These are phyloP conservation scores for Arion vulgaris DNA, from an alignment of 1,140 invertebrate species.

Conservation along the genomic window DNA sequence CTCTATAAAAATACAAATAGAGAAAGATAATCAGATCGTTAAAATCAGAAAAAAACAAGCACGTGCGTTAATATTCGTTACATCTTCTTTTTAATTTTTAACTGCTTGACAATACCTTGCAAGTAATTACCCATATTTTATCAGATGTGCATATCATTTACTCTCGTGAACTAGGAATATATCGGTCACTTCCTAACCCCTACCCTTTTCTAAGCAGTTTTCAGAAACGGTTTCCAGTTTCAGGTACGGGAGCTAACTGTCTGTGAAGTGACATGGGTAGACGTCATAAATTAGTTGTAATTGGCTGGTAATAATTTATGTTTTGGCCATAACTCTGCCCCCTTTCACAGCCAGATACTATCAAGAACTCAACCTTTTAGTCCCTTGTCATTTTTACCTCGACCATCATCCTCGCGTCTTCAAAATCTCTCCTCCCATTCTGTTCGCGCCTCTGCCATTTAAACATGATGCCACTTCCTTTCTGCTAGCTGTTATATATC, in stretches of 20 bases:
- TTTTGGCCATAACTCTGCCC: slow-evolving; percentile 25
- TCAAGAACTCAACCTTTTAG: background rate
- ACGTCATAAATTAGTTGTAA: slow-evolving; percentile 16
- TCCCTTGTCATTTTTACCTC: slow-evolving; percentile 7
- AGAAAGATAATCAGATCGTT: too few species aligned
- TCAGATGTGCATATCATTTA: background rate
- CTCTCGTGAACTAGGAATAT: background rate
- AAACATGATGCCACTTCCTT: background rate
- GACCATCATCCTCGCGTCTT: background rate
- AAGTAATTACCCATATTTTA: background rate
- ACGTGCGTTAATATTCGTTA: too few species aligned
- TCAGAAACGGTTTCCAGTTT: slow-evolving; percentile 4
- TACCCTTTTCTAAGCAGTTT: background rate
- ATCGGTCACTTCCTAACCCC: background rate
- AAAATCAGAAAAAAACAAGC: too few species aligned
- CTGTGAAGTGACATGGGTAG: slow-evolving; percentile 28
- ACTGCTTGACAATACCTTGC: too few species aligned
- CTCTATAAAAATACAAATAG: too few species aligned
- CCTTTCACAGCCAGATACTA: background rate
- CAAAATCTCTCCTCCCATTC: background rate
- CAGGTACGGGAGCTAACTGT: background rate
- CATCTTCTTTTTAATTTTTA: too few species aligned
- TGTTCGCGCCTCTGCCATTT: background rate
- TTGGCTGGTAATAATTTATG: slow-evolving; percentile 37
- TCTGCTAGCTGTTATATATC: too few species aligned